phyloP scores from a whole-genome alignment of 2,888 invertebrate species.

The Heliconius aoede region DNA sequence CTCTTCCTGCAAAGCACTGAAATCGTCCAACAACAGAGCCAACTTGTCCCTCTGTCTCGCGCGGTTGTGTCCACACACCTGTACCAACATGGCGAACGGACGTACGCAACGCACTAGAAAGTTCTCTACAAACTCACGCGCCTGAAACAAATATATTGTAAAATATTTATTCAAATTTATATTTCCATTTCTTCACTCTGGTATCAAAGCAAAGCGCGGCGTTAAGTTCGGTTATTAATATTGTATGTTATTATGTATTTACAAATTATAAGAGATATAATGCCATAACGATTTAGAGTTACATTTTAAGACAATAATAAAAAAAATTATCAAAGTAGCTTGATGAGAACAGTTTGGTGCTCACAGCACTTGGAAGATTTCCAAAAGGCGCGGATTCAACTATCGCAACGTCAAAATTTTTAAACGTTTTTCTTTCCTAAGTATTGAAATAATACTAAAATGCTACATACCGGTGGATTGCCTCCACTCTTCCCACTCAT shows the following conservation, averaged over 20 bases:
- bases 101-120: slow-evolving; percentile 94
- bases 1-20: slow-evolving; percentile 96
- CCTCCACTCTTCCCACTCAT: slow-evolving; percentile 89
- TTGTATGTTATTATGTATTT: no score
- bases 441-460: no score
- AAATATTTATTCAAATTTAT: no score
- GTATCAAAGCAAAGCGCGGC: no score
- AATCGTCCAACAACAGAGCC: slow-evolving; percentile 94
- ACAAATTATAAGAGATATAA: no score
- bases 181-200: no score
- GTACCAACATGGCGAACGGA: slow-evolving; percentile 93
- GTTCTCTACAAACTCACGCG: slow-evolving; percentile 93
- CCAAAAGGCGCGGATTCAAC: not conserved
- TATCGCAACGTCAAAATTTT: no score
- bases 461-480: slow-evolving; percentile 85
- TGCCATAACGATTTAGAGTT: no score
- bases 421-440: no score
- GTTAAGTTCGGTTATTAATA: no score
- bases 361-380: not conserved
- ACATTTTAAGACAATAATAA: no score
- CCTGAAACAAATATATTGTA: slow-evolving; percentile 76
- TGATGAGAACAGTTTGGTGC: not conserved
- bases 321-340: not conserved
- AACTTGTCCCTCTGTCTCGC: slow-evolving; percentile 97
- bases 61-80: slow-evolving; percentile 96